Conservation (phyloP, 1,140 invertebrate genomes). For the Hypsibius dujardini region DNA sequence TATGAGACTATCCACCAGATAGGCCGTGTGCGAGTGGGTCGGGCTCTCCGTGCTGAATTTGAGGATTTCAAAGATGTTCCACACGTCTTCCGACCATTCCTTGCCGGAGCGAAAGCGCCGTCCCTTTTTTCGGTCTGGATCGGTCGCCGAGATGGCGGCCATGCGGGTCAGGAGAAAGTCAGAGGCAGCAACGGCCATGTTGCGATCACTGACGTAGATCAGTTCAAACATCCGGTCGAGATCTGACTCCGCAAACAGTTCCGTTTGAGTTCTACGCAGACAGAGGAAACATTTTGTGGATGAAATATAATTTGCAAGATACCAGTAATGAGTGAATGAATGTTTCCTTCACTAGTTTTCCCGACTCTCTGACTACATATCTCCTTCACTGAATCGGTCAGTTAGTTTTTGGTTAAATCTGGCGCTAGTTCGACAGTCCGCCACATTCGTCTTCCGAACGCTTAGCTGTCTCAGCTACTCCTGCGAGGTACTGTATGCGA, state of each 20-base stretch:
- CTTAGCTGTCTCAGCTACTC: no score
- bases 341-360: no score
- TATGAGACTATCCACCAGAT: conserved; percentile 95
- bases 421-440: no score
- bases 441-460: no score
- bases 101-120: background rate
- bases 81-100: background rate
- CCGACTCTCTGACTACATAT: no score
- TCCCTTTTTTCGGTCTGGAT: background rate
- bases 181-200: background rate
- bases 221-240: background rate
- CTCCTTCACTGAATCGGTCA: no score
- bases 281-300: no score
- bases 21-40: conserved; percentile 63
- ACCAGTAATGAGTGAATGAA: no score
- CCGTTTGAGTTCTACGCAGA: background rate
- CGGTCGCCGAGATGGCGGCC: background rate
- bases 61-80: background rate
- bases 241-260: background rate
- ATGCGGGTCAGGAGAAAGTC: background rate
- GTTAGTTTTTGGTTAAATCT: no score
- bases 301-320: no score
- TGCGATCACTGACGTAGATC: conserved; percentile 2
- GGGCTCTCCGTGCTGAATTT: conserved; percentile 21
- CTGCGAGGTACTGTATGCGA: no score